phyloP scores from a whole-genome alignment of 2,113 vertebrate species.

The Synchiropus splendidus region DNA sequence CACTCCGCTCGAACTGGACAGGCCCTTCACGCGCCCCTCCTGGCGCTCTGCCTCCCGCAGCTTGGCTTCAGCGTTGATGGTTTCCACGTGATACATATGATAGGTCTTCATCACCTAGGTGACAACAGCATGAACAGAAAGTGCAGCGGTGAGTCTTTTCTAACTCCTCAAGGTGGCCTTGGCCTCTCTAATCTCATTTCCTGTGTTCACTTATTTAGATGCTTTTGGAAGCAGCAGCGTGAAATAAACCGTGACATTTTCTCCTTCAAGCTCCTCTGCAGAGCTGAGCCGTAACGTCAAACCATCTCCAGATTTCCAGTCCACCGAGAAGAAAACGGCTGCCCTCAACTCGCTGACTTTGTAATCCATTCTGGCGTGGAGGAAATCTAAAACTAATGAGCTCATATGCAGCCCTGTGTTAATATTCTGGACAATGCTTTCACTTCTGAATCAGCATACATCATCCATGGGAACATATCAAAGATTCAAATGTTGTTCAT shows the following conservation, averaged over 20 bases:
- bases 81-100: conserved; percentile 95
- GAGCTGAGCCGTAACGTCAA: neutral
- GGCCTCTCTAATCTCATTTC: neutral
- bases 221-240: conserved; percentile 8
- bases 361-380: too few species aligned
- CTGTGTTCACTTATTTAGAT: conserved; percentile 2
- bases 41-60: conserved; percentile 95
- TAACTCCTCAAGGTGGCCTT: conserved; percentile 6
- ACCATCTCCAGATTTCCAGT: neutral
- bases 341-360: too few species aligned
- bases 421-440: too few species aligned
- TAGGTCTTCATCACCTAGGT: conserved; percentile 97
- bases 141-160: neutral
- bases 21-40: conserved; percentile 77
- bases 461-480: too few species aligned
- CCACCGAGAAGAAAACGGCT: neutral
- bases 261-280: conserved; percentile 2
- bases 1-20: conserved; percentile 68
- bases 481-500: too few species aligned
- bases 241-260: neutral
- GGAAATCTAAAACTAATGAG: too few species aligned
- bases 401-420: too few species aligned
- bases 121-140: conserved; percentile 4
- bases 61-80: conserved; percentile 90
- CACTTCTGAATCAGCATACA: too few species aligned